phyloP scores from a whole-genome alignment of 2,113 vertebrate species.

The Narcine bancroftii region DNA sequence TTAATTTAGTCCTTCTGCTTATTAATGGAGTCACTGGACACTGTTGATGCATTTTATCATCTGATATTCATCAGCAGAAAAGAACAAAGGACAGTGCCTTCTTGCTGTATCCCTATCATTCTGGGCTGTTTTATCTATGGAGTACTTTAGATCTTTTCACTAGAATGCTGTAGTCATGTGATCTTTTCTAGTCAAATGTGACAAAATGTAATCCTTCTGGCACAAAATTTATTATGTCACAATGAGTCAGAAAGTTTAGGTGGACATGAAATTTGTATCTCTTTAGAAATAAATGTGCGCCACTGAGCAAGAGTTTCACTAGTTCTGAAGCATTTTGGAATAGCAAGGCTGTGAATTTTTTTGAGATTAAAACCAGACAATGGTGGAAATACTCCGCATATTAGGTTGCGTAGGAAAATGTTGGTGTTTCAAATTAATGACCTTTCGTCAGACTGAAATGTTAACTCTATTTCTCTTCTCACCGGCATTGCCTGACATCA shows the following conservation, averaged over 20 bases:
- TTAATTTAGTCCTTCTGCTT: background rate
- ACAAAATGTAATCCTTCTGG: constrained; percentile 1
- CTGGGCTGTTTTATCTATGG: too few relatives aligned
- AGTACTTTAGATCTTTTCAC: background rate
- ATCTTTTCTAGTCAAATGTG: background rate
- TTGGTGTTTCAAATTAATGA: too few relatives aligned
- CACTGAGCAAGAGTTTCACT: background rate
- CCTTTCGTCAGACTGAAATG: too few relatives aligned
- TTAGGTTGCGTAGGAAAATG: too few relatives aligned
- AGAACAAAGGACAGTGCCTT: background rate
- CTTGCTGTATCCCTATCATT: background rate
- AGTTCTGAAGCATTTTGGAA: background rate
- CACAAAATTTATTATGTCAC: background rate
- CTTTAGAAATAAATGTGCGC: background rate
- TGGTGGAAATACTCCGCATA: too few relatives aligned
- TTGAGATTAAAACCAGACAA: too few relatives aligned
- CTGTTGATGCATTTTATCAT: background rate
- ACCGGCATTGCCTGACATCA: too few relatives aligned
- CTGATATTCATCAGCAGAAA: background rate
- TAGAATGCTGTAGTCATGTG: background rate
- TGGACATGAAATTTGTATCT: background rate
- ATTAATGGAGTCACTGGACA: background rate
- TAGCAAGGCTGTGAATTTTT: too few relatives aligned
- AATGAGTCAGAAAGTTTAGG: constrained; percentile 1
- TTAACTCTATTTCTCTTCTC: too few relatives aligned